Percentiles rank a stretch among this genome's conserved stretches.
phyloP scores from a whole-genome alignment of 1,140 invertebrate genomes.

The Laupala kohalensis region DNA sequence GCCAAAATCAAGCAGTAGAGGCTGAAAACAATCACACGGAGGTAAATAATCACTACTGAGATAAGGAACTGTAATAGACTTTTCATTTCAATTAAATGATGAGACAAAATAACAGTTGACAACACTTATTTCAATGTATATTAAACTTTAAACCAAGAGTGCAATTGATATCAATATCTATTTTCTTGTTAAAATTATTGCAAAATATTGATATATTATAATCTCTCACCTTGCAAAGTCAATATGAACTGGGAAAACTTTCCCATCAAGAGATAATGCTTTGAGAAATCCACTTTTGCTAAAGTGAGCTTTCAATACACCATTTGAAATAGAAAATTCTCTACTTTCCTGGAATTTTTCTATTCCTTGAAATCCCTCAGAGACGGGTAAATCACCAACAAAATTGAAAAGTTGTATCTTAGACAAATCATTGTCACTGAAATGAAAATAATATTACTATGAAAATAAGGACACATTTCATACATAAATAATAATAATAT shows the following conservation, averaged over 20 bases:
- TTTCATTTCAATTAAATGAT: too few species aligned
- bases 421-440: conserved; percentile 5
- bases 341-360: conserved; percentile 26
- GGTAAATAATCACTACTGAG: too few species aligned
- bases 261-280: conserved; percentile 36
- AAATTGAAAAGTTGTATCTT: conserved; percentile 5
- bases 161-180: too few species aligned
- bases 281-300: conserved; percentile 49
- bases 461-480: background rate
- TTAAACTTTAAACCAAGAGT: too few species aligned
- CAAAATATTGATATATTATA: too few species aligned
- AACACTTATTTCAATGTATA: too few species aligned
- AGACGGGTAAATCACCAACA: background rate
- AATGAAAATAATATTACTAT: background rate
- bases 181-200: too few species aligned
- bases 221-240: conserved; percentile 53
- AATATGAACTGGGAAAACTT: conserved; percentile 45
- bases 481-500: background rate
- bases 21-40: too few species aligned
- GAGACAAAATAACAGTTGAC: too few species aligned
- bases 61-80: too few species aligned
- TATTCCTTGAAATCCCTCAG: conserved; percentile 31
- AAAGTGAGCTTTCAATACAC: conserved; percentile 46
- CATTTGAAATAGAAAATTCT: conserved; percentile 48
- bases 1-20: too few species aligned